phyloP scores from a whole-genome alignment of 1,140 invertebrate species.

The Diorhabda carinulata region DNA sequence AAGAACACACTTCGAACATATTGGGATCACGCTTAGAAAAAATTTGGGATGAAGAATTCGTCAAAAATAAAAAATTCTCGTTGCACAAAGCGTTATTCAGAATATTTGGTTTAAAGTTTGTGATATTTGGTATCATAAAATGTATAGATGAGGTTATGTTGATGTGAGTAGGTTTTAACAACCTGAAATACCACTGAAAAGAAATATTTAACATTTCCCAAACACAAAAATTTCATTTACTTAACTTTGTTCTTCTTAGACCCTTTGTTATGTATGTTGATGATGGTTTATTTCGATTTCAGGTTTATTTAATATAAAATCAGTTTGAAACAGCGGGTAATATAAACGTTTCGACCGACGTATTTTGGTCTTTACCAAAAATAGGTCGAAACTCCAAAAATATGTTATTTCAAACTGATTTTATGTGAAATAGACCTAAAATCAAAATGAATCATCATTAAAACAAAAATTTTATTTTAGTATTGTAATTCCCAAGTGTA shows the following conservation, averaged over 20 bases:
- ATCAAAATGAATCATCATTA: background rate
- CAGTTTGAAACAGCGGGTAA: no score
- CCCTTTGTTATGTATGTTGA: no score
- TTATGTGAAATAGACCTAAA: background rate
- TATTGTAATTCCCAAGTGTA: constrained; percentile 48
- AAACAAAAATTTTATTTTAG: constrained; percentile 15
- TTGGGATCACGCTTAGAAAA: constrained; percentile 57
- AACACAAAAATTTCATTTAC: background rate
- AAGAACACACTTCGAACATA: constrained; percentile 29
- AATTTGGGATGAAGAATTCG: constrained; percentile 50
- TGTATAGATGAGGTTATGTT: constrained; percentile 29
- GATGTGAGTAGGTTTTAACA: constrained; percentile 30
- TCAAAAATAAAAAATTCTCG: constrained; percentile 35
- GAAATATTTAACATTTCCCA: background rate
- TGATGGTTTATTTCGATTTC: no score
- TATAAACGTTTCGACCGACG: no score
- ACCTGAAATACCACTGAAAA: background rate
- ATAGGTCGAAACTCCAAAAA: no score
- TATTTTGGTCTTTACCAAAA: no score
- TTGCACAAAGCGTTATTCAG: constrained; percentile 36
- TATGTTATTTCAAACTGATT: no score
- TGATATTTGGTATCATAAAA: constrained; percentile 24
- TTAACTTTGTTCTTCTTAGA: background rate
- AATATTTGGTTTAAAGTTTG: constrained; percentile 31
- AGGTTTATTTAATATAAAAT: no score